Base-by-base conservation (phyloP, 2,113 vertebrate genomes). In the Xyliphius kryptos region DNA sequence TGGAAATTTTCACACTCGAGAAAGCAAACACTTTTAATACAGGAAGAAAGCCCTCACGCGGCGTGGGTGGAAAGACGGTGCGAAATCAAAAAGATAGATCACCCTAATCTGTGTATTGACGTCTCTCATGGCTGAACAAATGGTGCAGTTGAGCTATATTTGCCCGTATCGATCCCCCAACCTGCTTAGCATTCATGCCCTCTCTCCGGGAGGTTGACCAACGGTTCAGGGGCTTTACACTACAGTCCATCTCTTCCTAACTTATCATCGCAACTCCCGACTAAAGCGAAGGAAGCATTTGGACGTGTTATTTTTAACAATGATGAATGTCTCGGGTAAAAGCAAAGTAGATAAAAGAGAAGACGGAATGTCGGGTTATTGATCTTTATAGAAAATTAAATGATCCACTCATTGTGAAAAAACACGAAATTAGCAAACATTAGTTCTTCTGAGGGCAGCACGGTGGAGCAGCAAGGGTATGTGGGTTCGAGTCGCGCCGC, bases 51-150 rank as follows among this genome's bases (percentile, higher is more conserved):
- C 85, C 82, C 82, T 89, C 83, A 26, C 83, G 82, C 85, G 89
- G 87, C 87, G 84, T 72, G 78, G 71, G 80, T 68, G 83, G 83
- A n/a, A 87, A 90, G 89, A 91, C 89, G 90, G 89, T 89, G 83
- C 86, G 89, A 91, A 91, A 93, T 94, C 89, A 91, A 90, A 90
- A 91, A 93, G 92, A 97, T 91, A 82, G 89, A 94, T 93, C 90
- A 91, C 91, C 87, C 88, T 93, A 93, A 93, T 93, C 91, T 91
- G 87, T 87, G 88, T 93, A 97, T 95, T 91, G 91, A 93, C 91
- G 90, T 91, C 89, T 91, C 91, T 93, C 91, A 92, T 89, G 88
- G 90, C 88, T 91, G 90, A 93, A 93, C 92, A 94, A 95, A 95
- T 93, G 91, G 88, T 84, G 85, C 90, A 92, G 91, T 97, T 94